Base-by-base conservation (phyloP, 2,113 vertebrate species). In the Fregata magnificens region DNA sequence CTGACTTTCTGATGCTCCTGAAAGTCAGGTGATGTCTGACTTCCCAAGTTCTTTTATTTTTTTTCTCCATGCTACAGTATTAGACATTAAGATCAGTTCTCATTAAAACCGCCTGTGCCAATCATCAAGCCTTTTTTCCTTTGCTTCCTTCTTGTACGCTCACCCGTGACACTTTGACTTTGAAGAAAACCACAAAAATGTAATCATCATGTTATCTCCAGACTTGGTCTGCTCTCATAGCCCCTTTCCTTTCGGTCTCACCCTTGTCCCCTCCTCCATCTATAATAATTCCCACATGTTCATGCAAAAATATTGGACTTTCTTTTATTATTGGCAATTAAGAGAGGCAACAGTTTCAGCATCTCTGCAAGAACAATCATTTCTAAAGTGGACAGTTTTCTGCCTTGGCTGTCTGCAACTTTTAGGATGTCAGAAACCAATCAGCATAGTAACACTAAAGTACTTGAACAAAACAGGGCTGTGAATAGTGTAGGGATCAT, bases 121-220 rank as follows among this genome's bases (percentile, higher is more conserved):
- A 77, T 94, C 93, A 96, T 95, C 72, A 87, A 81, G 73, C 65
- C 72, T 93, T 95, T 95, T 95, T 94, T 88, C 88, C 70, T 93
- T 95, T 77, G 67, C 76, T 95, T 89, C 80, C 44, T 90, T 95
- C 91, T 95, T 90, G 62, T 89, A 96, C 95, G 92, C 95, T 97
- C 88, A 96, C 82, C 87, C 59, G 8, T 90, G 87, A 98, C 74
- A 66, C 96, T 98, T 97, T 98, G 94, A 97, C 97, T 99, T 98
- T 98, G 98, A 99, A 98, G 97, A 96, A 98, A 98, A 98, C 98
- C 99, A 95, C 98, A 99, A 99, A 98, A 99, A 99, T 99, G 98
- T 95, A 97, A 98, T 98, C 97, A 88, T 63, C 86, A 76, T 95
- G 98, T 98, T 98, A 98, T 98, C 98, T 99, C 96, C 97, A 98